Conservation (phyloP, 2,113 vertebrate species). For the Nipponia nippon region DNA sequence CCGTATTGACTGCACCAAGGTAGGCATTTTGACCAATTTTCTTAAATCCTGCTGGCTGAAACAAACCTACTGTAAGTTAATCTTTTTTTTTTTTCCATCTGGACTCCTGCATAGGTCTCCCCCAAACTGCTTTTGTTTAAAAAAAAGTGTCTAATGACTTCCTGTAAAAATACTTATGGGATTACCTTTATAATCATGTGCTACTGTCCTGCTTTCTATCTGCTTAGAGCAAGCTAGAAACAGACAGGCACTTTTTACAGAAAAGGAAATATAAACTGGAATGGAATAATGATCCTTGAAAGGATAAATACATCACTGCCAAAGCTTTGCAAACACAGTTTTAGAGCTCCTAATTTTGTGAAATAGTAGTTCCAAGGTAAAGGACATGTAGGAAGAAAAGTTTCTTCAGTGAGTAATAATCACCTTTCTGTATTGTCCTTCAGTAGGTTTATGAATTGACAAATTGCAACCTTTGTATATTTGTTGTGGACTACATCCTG, state of each 20-base stretch:
- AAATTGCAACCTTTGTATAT: neutral
- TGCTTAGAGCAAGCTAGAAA: neutral
- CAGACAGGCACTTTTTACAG: neutral
- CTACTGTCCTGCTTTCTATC: neutral
- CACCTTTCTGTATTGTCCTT: neutral
- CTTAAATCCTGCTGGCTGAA: neutral
- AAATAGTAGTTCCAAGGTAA: neutral
- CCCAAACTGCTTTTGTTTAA: neutral
- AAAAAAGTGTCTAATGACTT: neutral
- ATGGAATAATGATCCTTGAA: neutral
- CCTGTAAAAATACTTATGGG: neutral
- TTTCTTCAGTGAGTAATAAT: neutral
- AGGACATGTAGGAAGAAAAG: neutral
- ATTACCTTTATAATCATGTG: neutral
- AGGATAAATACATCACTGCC: neutral
- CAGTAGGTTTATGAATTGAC: neutral
- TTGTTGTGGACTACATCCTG: neutral
- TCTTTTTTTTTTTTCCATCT: neutral
- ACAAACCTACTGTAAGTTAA: neutral
- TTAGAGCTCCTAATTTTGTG: neutral
- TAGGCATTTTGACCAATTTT: conserved; percentile 14
- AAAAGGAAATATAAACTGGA: neutral
- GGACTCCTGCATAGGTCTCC: neutral
- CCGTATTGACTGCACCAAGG: conserved; percentile 87
- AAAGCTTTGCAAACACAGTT: neutral